Evolutionary conservation across 2,113 vertebrate genomes (phyloP).

Genomic region (Nycticebus coucang): DNA sequence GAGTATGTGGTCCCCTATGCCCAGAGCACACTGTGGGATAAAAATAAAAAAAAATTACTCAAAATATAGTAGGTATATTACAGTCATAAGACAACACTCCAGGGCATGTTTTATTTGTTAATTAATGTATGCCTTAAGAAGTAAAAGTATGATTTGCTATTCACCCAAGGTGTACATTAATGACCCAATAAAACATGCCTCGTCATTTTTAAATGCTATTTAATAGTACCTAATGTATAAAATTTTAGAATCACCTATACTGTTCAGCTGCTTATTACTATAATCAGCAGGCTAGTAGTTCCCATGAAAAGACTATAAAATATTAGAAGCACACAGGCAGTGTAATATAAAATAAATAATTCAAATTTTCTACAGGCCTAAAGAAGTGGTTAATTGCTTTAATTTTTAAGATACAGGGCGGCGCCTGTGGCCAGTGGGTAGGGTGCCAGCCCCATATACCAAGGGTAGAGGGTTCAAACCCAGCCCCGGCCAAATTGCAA

Average conservation of each 20-base stretch:
- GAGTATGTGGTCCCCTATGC: neutral
- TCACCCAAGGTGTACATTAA: constrained; percentile 58
- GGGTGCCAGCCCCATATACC: too few relatives aligned
- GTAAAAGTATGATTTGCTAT: constrained; percentile 59
- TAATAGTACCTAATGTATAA: constrained; percentile 9
- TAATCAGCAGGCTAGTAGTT: constrained; percentile 48
- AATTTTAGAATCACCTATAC: constrained; percentile 59
- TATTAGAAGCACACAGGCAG: constrained; percentile 47
- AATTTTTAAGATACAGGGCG: constrained; percentile 55
- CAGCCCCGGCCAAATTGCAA: too few relatives aligned
- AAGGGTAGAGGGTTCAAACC: too few relatives aligned
- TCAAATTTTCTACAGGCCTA: constrained; percentile 47
- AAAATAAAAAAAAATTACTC: constrained; percentile 60
- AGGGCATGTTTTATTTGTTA: constrained; percentile 72
- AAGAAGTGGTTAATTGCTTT: constrained; percentile 40
- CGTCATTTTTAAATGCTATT: constrained; percentile 37
- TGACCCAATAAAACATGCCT: constrained; percentile 65
- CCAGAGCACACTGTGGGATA: constrained; percentile 23
- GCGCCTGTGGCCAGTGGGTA: too few relatives aligned
- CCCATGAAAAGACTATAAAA: constrained; percentile 58
- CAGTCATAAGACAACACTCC: constrained; percentile 22
- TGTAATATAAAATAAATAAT: constrained; percentile 64
- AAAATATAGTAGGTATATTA: constrained; percentile 58
- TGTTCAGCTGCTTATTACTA: constrained; percentile 48
- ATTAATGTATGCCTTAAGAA: constrained; percentile 70